phyloP scores from a whole-genome alignment of 2,113 vertebrate genomes.

The Cochlearius cochlearius region DNA sequence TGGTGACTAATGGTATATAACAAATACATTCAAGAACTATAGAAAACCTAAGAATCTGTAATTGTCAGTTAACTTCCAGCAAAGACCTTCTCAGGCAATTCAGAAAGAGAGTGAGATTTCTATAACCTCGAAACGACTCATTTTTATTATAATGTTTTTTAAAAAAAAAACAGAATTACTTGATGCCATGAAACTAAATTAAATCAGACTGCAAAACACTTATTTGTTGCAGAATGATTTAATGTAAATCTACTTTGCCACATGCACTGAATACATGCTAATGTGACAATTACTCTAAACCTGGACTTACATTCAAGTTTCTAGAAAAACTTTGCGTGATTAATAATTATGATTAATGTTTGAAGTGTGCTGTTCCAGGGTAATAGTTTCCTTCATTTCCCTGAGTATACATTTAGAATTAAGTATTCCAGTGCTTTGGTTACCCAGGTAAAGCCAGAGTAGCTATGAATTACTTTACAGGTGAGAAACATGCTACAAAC shows the following conservation, averaged over 20 bases:
- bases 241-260: constrained; percentile 23
- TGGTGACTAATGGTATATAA: constrained; percentile 84
- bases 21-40: constrained; percentile 79
- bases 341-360: constrained; percentile 73
- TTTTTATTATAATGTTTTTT: constrained; percentile 63
- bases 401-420: constrained; percentile 60
- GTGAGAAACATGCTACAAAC: constrained; percentile 32
- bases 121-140: constrained; percentile 46
- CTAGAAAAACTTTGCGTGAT: constrained; percentile 50
- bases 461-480: constrained; percentile 22
- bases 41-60: constrained; percentile 75
- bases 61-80: constrained; percentile 77
- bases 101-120: constrained; percentile 70
- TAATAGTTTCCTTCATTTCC: constrained; percentile 64
- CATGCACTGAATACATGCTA: constrained; percentile 19
- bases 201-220: constrained; percentile 67
- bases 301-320: constrained; percentile 45
- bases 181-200: constrained; percentile 56
- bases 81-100: constrained; percentile 70
- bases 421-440: constrained; percentile 48
- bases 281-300: constrained; percentile 56
- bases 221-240: constrained; percentile 66
- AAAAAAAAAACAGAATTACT: constrained; percentile 52
- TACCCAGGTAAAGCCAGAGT: neutral
- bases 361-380: constrained; percentile 62